A percentile compares a stretch with the other conserved stretches of the same genome.
Conservation (phyloP, 53 echinoderm and acorn worm species). For the Arbacia lixula region DNA sequence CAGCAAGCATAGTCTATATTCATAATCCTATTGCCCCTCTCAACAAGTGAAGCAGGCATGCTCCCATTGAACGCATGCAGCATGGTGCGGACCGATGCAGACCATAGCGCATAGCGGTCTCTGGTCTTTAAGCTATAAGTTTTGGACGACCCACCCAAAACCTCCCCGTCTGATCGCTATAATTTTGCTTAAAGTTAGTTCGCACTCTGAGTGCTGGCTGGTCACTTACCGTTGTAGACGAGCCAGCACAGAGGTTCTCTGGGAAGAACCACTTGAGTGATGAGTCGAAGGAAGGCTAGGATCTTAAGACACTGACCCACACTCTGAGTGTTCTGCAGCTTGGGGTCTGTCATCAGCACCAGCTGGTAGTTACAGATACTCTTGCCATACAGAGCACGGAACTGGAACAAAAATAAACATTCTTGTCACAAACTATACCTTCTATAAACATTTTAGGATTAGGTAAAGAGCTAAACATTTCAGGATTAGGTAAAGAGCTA, state of each 20-base stretch:
- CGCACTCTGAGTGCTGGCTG: too few relatives aligned
- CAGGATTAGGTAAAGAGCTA: too few relatives aligned
- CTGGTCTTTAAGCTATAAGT: too few relatives aligned
- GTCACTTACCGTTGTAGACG: slow-evolving; percentile 94
- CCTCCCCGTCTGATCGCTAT: too few relatives aligned
- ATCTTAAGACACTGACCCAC: slow-evolving; percentile 88
- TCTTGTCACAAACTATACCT: not conserved
- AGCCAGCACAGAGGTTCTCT: slow-evolving; percentile 97
- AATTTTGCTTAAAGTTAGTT: too few relatives aligned
- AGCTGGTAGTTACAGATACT: slow-evolving; percentile 99
- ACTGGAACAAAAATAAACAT: slow-evolving; percentile 59
- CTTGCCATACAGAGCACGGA: slow-evolving; percentile 97
- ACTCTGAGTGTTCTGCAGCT: slow-evolving; percentile 96
- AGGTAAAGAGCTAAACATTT: not conserved
- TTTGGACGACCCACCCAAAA: too few relatives aligned
- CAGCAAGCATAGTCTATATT: too few relatives aligned
- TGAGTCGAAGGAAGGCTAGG: slow-evolving; percentile 88
- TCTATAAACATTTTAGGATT: not conserved
- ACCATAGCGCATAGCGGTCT: too few relatives aligned
- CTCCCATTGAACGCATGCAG: too few relatives aligned
- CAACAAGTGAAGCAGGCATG: too few relatives aligned
- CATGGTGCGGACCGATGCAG: too few relatives aligned
- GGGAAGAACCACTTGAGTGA: slow-evolving; percentile 93
- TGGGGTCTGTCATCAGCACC: slow-evolving; percentile 86
- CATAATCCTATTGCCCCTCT: too few relatives aligned